phyloP scores from a whole-genome alignment of 2,113 vertebrate species.

The Colaptes auratus region DNA sequence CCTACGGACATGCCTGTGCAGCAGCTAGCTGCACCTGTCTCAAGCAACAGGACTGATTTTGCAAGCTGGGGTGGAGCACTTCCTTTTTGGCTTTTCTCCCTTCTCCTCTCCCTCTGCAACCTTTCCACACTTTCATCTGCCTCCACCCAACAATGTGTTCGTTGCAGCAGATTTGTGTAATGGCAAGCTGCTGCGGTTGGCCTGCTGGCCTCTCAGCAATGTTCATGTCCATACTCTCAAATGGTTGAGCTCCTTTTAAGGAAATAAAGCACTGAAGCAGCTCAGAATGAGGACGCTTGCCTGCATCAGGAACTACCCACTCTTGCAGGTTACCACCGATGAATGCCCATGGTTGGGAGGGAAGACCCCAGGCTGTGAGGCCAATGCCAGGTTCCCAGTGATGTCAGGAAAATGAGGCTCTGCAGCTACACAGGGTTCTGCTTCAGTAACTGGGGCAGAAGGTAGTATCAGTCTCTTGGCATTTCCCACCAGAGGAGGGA shows the following conservation, averaged over 20 bases:
- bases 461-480: background rate
- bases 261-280: background rate
- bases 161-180: conserved; percentile 51
- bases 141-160: conserved; percentile 29
- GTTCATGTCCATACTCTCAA: background rate
- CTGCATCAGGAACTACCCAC: background rate
- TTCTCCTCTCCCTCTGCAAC: background rate
- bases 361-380: background rate
- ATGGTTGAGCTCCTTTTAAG: conserved; percentile 43
- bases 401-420: fast-evolving
- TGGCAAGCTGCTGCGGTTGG: conserved; percentile 18
- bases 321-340: background rate
- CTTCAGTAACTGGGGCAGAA: background rate
- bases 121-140: conserved; percentile 27
- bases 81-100: conserved; percentile 46
- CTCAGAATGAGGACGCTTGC: background rate
- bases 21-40: background rate
- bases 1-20: background rate
- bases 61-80: conserved; percentile 63
- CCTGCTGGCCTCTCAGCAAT: background rate
- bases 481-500: background rate
- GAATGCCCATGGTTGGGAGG: background rate
- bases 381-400: background rate
- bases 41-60: background rate
- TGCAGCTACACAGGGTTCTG: background rate